Evolutionary conservation across 2,113 vertebrate species (phyloP).

Genomic region (Phocoena sinus): DNA sequence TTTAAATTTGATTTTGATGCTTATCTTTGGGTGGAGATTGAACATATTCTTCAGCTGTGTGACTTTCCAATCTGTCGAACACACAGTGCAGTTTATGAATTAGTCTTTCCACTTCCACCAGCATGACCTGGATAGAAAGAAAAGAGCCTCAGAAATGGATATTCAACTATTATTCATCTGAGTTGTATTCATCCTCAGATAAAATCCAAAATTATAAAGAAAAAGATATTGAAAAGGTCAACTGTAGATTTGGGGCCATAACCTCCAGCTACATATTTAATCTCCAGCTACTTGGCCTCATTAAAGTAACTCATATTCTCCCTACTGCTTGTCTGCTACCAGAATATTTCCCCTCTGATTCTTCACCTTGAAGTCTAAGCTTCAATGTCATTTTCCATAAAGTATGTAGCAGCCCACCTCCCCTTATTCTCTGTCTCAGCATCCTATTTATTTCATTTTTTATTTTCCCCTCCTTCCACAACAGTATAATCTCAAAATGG

Average conservation of each 20-base stretch:
- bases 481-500: not conserved
- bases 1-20: not conserved
- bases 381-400: not conserved
- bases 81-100: not conserved
- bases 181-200: not conserved
- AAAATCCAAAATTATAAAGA: not conserved
- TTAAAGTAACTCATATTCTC: not conserved
- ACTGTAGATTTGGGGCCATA: not conserved
- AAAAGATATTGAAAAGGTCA: not conserved
- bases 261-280: not conserved
- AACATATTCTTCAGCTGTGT: not conserved
- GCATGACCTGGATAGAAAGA: not conserved
- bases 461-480: not conserved
- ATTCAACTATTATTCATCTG: not conserved
- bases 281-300: not conserved
- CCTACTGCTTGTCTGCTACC: not conserved
- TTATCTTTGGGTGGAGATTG: not conserved
- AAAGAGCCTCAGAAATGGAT: not conserved
- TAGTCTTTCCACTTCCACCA: not conserved
- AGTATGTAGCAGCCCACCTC: not conserved
- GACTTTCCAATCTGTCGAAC: not conserved
- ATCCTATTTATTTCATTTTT: not conserved
- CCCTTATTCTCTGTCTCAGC: not conserved
- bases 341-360: not conserved
- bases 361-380: not conserved